These are phyloP conservation scores for Parauchenoglanis ngamensis DNA, from an alignment of 2,797 vertebrate genomes.

Conservation along the genomic window DNA sequence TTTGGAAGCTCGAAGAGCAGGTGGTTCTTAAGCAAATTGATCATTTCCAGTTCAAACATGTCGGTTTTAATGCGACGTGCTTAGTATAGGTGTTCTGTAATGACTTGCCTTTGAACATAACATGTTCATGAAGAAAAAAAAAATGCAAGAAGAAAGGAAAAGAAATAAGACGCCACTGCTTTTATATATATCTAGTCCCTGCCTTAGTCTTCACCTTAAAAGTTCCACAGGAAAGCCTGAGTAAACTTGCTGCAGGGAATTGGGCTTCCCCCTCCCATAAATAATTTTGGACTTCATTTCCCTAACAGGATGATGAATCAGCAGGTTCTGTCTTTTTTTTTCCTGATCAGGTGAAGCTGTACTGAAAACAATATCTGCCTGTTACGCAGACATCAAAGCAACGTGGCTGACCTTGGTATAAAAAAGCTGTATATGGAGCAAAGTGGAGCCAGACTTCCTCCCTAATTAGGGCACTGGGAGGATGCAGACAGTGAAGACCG, in stretches of 20 bases:
- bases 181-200: conserved; percentile 45
- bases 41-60: conserved; percentile 63
- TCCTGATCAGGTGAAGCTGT: conserved; percentile 53
- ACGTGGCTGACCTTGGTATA: conserved; percentile 23
- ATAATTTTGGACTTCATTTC: conserved; percentile 72
- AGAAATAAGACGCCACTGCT: conserved; percentile 29
- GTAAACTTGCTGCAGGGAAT: conserved; percentile 64
- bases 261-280: conserved; percentile 57
- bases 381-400: conserved; percentile 35
- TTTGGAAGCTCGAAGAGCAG: conserved; percentile 58
- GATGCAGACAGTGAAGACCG: conserved; percentile 28
- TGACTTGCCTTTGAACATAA: conserved; percentile 5
- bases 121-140: conserved; percentile 18
- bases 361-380: conserved; percentile 58
- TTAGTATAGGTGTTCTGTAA: conserved; percentile 4
- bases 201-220: conserved; percentile 55
- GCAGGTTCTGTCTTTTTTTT: conserved; percentile 53
- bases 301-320: conserved; percentile 72
- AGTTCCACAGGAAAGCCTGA: conserved; percentile 72
- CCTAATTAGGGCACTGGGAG: conserved; percentile 38
- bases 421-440: conserved; percentile 49
- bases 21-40: conserved; percentile 65
- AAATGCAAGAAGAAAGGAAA: conserved; percentile 6
- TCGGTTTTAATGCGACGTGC: conserved; percentile 49
- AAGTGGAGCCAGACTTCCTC: conserved; percentile 51